Evolutionary conservation across 2,113 vertebrate genomes (phyloP).

Genomic region (Cichladusa arquata): DNA sequence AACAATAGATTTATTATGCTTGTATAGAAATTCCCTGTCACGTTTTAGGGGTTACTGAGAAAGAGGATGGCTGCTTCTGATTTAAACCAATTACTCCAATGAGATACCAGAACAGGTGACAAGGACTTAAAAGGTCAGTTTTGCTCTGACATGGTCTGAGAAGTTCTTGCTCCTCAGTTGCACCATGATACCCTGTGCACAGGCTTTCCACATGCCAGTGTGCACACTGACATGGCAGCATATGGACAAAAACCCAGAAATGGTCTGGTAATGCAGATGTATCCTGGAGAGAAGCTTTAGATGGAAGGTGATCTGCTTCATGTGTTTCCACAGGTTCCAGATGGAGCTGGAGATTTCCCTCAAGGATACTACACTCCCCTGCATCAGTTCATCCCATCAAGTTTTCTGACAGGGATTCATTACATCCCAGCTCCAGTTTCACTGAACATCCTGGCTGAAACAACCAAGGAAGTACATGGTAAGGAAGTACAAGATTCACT

Average conservation of each 20-base stretch:
- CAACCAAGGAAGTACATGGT: conserved; percentile 60
- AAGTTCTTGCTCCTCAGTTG: neutral
- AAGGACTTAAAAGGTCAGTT: neutral
- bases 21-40: neutral
- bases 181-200: neutral
- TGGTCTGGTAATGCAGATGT: neutral
- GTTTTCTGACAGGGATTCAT: conserved; percentile 68
- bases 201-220: accelerated
- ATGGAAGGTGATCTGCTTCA: neutral
- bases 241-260: neutral
- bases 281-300: neutral
- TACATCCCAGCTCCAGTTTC: conserved; percentile 59
- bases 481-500: neutral
- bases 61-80: neutral
- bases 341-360: conserved; percentile 61
- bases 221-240: accelerated
- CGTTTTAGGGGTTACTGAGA: neutral
- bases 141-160: neutral
- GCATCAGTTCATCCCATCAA: conserved; percentile 59
- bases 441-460: conserved; percentile 51
- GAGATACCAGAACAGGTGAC: neutral
- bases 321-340: conserved; percentile 57
- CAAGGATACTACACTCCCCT: conserved; percentile 57
- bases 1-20: neutral
- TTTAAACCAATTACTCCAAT: neutral